These are phyloP conservation scores for Aplochiton taeniatus DNA, from an alignment of 2,797 vertebrate genomes.

Conservation along the genomic window DNA sequence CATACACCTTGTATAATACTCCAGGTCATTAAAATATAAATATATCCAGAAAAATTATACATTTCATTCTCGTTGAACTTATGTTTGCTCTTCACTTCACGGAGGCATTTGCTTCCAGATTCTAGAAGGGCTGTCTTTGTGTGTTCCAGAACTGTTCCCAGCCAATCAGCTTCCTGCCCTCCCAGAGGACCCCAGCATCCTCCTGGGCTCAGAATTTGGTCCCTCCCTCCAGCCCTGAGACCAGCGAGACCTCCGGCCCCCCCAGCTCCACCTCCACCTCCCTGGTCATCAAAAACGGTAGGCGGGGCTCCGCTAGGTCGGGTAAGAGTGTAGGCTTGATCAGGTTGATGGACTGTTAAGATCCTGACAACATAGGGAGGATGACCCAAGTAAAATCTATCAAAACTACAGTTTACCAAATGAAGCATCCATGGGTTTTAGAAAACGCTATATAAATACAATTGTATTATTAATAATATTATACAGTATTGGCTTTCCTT, in stretches of 20 bases:
- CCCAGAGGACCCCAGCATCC: constrained; percentile 67
- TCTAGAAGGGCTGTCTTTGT: not conserved
- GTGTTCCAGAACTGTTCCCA: constrained; percentile 84
- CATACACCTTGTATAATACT: constrained; percentile 1
- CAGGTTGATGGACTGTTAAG: not conserved
- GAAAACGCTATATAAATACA: too few species aligned
- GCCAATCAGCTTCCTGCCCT: constrained; percentile 78
- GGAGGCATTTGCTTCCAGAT: not conserved
- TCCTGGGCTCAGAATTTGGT: constrained; percentile 75
- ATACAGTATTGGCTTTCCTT: too few species aligned
- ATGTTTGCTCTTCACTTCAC: not conserved
- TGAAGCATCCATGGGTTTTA: too few species aligned
- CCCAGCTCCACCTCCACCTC: constrained; percentile 63
- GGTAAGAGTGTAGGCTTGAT: not conserved
- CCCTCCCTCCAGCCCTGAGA: constrained; percentile 71
- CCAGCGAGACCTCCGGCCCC: constrained; percentile 63
- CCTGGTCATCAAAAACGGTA: constrained; percentile 81
- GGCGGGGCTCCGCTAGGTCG: not conserved
- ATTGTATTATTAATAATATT: too few species aligned
- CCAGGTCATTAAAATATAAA: not conserved
- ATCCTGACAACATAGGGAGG: not conserved
- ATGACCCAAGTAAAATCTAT: too few species aligned
- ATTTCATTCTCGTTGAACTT: not conserved
- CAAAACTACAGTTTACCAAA: too few species aligned
- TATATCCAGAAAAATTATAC: not conserved